Evolutionary conservation across 2,797 vertebrate species (phyloP), one percentile per base, ranked within the genome.

Genomic region (Lateolabrax maculatus): DNA sequence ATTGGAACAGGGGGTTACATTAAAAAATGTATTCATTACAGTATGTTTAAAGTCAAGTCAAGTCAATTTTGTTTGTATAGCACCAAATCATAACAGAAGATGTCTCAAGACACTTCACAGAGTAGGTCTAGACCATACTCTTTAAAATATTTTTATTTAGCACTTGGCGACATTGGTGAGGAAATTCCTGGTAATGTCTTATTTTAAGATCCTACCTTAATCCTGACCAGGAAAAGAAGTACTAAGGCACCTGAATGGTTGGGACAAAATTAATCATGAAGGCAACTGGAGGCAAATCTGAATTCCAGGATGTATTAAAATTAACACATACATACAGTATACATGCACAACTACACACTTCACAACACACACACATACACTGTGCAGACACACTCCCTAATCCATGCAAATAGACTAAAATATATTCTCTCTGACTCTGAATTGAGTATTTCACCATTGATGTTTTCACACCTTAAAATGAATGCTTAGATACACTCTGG

Each of bases 381-480:
- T 21, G n/a, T 5, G 16, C 25, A 18, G 6, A 43, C 6, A 16
- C 19, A 52, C 11, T 4, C 18, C n/a, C 9, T 25, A 15, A 58
- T 27, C 18, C 25, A 71, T 56, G 15, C 48, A 68, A 68, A 60
- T n/a, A 31, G 1, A 27, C 5, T 25, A 6, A 71, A 73, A 52
- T 27, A 25, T 34, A 79, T 70, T 31, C 25, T 18, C 36, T 80
- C 69, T 39, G 36, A 51, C 55, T 67, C 43, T 70, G 11, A 53
- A 55, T 51, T 81, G 25, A 58, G 21, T 56, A 31, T 67, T 60
- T 48, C 51, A 37, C 21, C 52, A 43, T 34, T 79, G 58, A 79
- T 75, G 61, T 71, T 73, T 84, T 69, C 43, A 62, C 62, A 66
- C 66, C n/a, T n/a, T 81, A 58, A 81, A 77, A 86, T 84, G 10